Evolutionary conservation across 2,888 invertebrate species (phyloP).

Genomic region (Laothoe populi): DNA sequence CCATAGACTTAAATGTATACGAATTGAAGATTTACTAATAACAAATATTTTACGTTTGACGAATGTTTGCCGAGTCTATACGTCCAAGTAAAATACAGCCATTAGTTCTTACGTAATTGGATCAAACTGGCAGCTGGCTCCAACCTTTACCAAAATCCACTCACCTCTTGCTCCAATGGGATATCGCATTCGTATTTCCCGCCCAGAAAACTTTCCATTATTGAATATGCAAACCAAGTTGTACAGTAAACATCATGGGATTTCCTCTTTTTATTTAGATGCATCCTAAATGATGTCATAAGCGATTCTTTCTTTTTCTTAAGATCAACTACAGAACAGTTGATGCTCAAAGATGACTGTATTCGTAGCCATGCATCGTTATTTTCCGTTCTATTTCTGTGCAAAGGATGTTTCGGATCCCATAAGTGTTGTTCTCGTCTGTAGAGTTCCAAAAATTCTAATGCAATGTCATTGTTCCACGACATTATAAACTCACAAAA

Average conservation of each 20-base stretch:
- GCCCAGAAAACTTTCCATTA: constrained; percentile 76
- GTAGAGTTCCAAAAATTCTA: constrained; percentile 74
- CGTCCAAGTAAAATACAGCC: constrained; percentile 31
- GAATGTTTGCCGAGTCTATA: constrained; percentile 25
- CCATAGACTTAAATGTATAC: not conserved
- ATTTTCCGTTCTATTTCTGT: constrained; percentile 68
- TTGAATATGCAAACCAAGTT: constrained; percentile 72
- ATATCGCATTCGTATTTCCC: constrained; percentile 71
- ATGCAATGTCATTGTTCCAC: constrained; percentile 67
- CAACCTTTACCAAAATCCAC: constrained; percentile 40
- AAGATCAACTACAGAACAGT: constrained; percentile 61
- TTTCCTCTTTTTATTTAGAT: constrained; percentile 61
- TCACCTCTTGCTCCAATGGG: constrained; percentile 66
- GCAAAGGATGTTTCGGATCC: constrained; percentile 69
- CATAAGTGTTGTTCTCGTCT: constrained; percentile 68
- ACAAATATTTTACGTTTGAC: not conserved
- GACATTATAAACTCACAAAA: constrained; percentile 47
- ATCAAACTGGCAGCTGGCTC: constrained; percentile 45
- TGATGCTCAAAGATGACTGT: constrained; percentile 58
- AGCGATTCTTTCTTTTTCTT: constrained; percentile 79
- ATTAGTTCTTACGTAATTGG: constrained; percentile 44
- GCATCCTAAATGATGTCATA: constrained; percentile 74
- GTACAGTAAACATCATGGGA: constrained; percentile 56
- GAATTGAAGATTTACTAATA: not conserved
- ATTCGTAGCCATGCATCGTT: constrained; percentile 73